A percentile compares a stretch with the other conserved stretches of the same genome.
Evolutionary conservation across 1,140 invertebrate species (phyloP).

Genomic region (Ephestia elutella): DNA sequence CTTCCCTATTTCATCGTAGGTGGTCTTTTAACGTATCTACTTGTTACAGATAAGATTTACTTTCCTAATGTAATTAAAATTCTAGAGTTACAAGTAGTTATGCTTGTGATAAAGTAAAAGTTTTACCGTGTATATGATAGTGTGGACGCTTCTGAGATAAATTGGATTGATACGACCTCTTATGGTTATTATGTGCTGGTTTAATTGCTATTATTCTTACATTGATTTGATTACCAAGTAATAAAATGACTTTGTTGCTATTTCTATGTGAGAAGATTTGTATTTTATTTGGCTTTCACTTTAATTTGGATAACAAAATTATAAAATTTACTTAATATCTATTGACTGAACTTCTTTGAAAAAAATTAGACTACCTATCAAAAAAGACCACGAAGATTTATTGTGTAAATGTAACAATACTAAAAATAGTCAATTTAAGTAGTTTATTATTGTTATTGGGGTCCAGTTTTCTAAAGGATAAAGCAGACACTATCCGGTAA

Average conservation of each 20-base stretch:
- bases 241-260: background rate
- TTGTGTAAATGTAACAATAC: background rate
- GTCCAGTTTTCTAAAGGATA: background rate
- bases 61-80: constrained; percentile 14
- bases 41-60: background rate
- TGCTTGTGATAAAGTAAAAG: background rate
- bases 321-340: too few species aligned
- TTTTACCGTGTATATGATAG: constrained; percentile 5
- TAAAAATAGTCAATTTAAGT: background rate
- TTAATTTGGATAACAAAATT: too few species aligned
- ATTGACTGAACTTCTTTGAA: too few species aligned
- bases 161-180: background rate
- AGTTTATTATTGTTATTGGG: background rate
- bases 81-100: background rate
- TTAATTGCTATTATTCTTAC: background rate
- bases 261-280: background rate
- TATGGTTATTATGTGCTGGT: background rate
- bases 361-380: too few species aligned
- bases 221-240: too few species aligned
- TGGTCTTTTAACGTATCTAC: background rate
- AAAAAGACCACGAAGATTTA: background rate
- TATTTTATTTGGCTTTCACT: too few species aligned
- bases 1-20: background rate
- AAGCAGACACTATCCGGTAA: constrained; percentile 23
- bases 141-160: constrained; percentile 17